Base-by-base conservation (phyloP, 2,113 vertebrate species). In the Muntiacus muntjak region DNA sequence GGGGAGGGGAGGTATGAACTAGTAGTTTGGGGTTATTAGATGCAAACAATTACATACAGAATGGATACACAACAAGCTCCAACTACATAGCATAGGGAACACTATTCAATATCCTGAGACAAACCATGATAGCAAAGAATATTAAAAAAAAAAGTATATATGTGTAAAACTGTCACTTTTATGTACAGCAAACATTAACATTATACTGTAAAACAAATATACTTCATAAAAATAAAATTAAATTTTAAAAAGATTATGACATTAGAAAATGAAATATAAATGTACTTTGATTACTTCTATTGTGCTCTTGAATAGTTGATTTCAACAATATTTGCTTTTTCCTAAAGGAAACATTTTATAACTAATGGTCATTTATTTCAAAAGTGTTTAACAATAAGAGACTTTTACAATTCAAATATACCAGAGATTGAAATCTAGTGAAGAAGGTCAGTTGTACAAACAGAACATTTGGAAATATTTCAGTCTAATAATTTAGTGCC, bases 241-340 rank as follows among this genome's bases (percentile, higher is more conserved):
- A 81, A 81, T 50, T 81, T 33, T 19, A 50, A 79, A 79, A 50
- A 81, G 30, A 82, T 45, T 84, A 13, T 26, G 30, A 54, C 14
- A 47, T 57, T 92, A 47, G 55, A 25, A 89, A 96, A 84, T 28
- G 55, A 0, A 28, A 6, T 45, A 62, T 71, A 43, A 87, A 76
- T 54, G 23, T 45, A 57, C 5, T 89, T 95, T 26, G 14, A 78
- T 74, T 12, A 89, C 15, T 52, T 86, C 89, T 82, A 74, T 79
- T 81, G 60, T 52, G 21, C 2, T 89, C 33, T 88, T 36, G 13
- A 60, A 40, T 92, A 94, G 54, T 60, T 85, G 7, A 45, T 82
- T 95, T 89, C 36, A 94, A 84, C 97, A 86, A 60, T n/a, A 87
- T 55, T 83, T 95, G 28, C 7, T 96, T 87, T 89, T 47, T 6